Conservation (phyloP, 2,797 vertebrate species). For the Florisuga fusca region DNA sequence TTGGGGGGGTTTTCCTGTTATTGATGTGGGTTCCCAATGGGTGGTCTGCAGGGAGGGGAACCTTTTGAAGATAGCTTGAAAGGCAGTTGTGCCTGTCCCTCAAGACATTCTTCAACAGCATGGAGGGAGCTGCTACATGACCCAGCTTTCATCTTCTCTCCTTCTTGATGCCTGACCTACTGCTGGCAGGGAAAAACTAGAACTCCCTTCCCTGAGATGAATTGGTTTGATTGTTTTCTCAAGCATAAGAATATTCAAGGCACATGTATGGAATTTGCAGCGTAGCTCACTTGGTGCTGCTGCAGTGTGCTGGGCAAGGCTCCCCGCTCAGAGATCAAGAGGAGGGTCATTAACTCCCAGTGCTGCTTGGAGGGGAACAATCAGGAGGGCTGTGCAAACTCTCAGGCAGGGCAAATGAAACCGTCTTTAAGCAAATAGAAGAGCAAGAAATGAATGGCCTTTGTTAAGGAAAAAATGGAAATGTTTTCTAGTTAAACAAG, state of each 20-base stretch:
- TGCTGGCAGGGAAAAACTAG: background rate
- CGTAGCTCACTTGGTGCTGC: background rate
- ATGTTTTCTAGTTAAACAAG: conserved; percentile 69
- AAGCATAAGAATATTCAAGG: background rate
- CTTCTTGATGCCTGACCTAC: background rate
- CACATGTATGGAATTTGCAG: background rate
- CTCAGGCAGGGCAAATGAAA: background rate
- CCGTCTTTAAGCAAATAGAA: conserved; percentile 43
- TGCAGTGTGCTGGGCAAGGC: background rate
- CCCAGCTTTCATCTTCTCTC: conserved; percentile 22
- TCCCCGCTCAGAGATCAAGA: background rate
- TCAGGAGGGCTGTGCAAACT: background rate
- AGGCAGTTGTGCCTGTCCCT: background rate
- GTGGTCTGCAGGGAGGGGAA: conserved; percentile 8
- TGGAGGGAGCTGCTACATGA: background rate
- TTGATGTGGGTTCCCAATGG: conserved; percentile 17
- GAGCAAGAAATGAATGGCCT: conserved; percentile 67
- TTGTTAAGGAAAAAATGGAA: conserved; percentile 67
- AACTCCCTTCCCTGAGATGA: background rate
- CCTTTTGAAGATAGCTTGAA: conserved; percentile 60
- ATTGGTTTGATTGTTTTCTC: conserved; percentile 49
- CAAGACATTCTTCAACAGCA: background rate
- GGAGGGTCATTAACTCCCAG: background rate
- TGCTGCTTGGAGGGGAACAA: background rate
- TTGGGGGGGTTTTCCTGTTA: background rate